Base-by-base conservation (phyloP, 2,888 invertebrate genomes). In the Apodemia mormo region DNA sequence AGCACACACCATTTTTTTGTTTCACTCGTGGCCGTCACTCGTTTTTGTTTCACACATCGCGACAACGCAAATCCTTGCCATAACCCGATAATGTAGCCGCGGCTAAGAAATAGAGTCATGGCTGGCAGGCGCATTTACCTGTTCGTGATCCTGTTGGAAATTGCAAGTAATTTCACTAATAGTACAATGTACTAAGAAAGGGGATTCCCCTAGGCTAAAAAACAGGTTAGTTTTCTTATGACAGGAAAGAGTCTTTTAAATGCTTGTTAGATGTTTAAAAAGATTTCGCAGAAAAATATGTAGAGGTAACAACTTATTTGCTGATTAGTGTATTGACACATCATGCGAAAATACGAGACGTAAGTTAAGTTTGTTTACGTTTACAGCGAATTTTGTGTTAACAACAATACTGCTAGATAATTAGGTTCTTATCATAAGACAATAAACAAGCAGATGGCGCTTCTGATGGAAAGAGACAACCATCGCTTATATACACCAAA, bases 131-230 rank as follows among this genome's bases (percentile, higher is more conserved):
- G 64, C 37, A 64, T 64, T 64, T 64, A 64, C 33, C 64, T 37
- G 64, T 64, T 64, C 64, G 64, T 64, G 64, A 64, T 64, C 64
- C 64, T 64, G 64, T 33, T 37, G 64, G 37, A 64, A 64, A 64
- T 64, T 64, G 37, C 64, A 14, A 64, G 64, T 64, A 64, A 64
- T 64, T 64, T n/a, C 64, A 37, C 64, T 14, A 64, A 37, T 37
- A n/a, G 37, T 64, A 10, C 33, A 49, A 61, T 33, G 61, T 30
- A 61, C 58, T 61, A 37, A 54, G 54, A 54, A 54, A 37, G 37
- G 64, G 64, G 33, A 33, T 64, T 64, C 14, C 64, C 64, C 37
- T 8, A 14, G 37, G 64, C 64, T 64, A 37, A 58, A 52, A 52
- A 54, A 37, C 64, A 37, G 64, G 64, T 64, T 37, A 37, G 61